Conservation (phyloP, 2,888 invertebrate genomes). For the Tupiocoris notatus region DNA sequence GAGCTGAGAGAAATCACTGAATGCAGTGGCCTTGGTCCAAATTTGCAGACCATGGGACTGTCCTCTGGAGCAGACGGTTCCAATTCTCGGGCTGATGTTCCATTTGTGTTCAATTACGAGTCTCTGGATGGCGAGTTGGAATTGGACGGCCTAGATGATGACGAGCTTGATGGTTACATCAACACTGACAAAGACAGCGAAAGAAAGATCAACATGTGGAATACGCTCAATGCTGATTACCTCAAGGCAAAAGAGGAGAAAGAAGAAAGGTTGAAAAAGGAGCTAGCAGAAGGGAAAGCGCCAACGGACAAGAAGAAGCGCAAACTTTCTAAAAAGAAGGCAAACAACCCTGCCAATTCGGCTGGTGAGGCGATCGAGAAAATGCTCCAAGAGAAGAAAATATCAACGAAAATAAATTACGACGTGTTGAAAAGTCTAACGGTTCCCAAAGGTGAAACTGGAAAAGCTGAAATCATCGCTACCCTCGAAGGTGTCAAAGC, state of each 20-base stretch:
- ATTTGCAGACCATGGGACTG: slow-evolving; percentile 74
- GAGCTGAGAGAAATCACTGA: slow-evolving; percentile 30
- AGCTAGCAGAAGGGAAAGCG: slow-evolving; percentile 85
- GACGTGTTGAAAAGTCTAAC: slow-evolving; percentile 86
- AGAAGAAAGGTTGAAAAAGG: slow-evolving; percentile 75
- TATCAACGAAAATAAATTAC: slow-evolving; percentile 96
- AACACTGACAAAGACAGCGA: slow-evolving; percentile 76
- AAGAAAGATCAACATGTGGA: slow-evolving; percentile 84
- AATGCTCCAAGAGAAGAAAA: slow-evolving; percentile 92
- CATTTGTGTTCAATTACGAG: slow-evolving; percentile 30
- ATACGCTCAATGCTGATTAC: slow-evolving; percentile 81
- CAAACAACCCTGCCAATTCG: slow-evolving; percentile 52
- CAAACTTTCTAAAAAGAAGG: slow-evolving; percentile 53
- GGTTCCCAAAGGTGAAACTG: slow-evolving; percentile 48
- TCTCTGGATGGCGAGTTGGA: slow-evolving; percentile 61
- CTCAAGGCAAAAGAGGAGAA: slow-evolving; percentile 83
- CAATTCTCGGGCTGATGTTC: slow-evolving; percentile 11
- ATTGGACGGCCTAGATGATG: slow-evolving; percentile 79
- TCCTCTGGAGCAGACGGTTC: slow-evolving; percentile 8
- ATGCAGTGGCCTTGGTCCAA: slow-evolving; percentile 51
- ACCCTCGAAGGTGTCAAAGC: slow-evolving; percentile 41
- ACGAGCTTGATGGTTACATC: slow-evolving; percentile 84
- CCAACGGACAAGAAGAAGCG: slow-evolving; percentile 68
- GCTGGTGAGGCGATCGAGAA: slow-evolving; percentile 89
- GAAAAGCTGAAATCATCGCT: background rate